Percentiles rank a stretch among this genome's conserved stretches.
These are phyloP conservation scores for Axea sp. DNA, from an alignment of 2,888 invertebrate species.

Conservation along the genomic window DNA sequence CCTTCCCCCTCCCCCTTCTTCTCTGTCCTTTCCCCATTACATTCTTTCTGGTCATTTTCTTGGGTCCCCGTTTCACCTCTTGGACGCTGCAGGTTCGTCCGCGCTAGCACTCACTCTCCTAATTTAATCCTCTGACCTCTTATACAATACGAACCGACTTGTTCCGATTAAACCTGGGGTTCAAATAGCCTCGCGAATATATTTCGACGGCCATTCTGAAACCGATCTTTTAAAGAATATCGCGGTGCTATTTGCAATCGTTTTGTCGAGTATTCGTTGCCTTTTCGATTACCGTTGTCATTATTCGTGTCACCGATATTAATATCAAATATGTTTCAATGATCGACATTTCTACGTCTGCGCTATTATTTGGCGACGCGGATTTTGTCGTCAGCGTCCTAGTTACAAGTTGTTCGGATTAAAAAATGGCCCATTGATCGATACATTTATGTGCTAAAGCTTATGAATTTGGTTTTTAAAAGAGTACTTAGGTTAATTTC, in stretches of 20 bases:
- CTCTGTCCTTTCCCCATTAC: no score
- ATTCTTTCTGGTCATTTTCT: no score
- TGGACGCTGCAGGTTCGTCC: slow-evolving; percentile 46
- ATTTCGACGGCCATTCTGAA: slow-evolving; percentile 64
- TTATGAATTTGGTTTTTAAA: slow-evolving; percentile 45
- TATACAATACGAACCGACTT: slow-evolving; percentile 65
- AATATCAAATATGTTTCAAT: slow-evolving; percentile 12
- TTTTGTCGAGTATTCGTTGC: slow-evolving; percentile 20
- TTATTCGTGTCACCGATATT: slow-evolving; percentile 17
- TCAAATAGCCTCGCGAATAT: slow-evolving; percentile 66
- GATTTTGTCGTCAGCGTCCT: slow-evolving; percentile 6
- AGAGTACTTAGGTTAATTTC: slow-evolving; percentile 53
- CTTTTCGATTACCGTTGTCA: slow-evolving; percentile 18
- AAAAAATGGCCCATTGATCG: slow-evolving; percentile 26
- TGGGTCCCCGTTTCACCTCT: no score
- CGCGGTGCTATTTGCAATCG: slow-evolving; percentile 37
- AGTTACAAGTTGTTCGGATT: slow-evolving; percentile 3
- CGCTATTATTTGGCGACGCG: slow-evolving; percentile 1
- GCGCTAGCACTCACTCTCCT: slow-evolving; percentile 48
- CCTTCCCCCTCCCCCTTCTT: no score
- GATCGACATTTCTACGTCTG: slow-evolving; percentile 1
- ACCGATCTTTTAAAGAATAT: slow-evolving; percentile 46
- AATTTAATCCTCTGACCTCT: slow-evolving; percentile 70
- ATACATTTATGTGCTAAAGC: slow-evolving; percentile 49
- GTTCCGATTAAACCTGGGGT: slow-evolving; percentile 69